phyloP scores from a whole-genome alignment of 2,888 invertebrate species.

The Brachypalpus laphriformis region DNA sequence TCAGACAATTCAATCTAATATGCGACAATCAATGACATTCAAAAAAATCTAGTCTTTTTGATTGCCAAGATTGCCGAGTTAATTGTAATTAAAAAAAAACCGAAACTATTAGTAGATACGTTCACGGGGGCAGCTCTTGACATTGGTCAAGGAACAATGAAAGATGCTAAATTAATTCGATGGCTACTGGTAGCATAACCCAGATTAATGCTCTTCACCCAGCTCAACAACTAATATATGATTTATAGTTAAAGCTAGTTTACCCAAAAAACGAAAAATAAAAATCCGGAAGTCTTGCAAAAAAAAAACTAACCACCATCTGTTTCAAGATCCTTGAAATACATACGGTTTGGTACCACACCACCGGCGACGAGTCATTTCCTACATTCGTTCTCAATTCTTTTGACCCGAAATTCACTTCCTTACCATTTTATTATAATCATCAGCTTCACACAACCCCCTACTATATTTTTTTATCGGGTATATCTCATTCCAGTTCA shows the following conservation, averaged over 20 bases:
- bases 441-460: conserved; percentile 13
- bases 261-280: neutral
- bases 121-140: conserved; percentile 32
- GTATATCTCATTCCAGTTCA: conserved; percentile 21
- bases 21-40: conserved; percentile 26
- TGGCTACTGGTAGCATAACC: conserved; percentile 48
- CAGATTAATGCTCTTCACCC: conserved; percentile 1
- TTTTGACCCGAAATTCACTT: conserved; percentile 62
- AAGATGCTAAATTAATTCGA: conserved; percentile 9
- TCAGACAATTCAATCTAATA: neutral
- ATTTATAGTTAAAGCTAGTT: conserved; percentile 11
- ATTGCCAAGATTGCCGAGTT: neutral
- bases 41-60: conserved; percentile 5
- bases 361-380: conserved; percentile 41
- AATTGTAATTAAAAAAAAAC: neutral
- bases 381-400: conserved; percentile 67
- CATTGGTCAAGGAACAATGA: conserved; percentile 51
- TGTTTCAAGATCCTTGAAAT: conserved; percentile 59
- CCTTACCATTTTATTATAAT: conserved; percentile 54
- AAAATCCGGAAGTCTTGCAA: conserved; percentile 53
- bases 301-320: conserved; percentile 14
- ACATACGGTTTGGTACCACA: conserved; percentile 25
- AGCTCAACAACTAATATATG: neutral
- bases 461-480: neutral
- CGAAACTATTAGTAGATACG: neutral